These are phyloP conservation scores for Tenodera sinensis DNA, from an alignment of 2,888 invertebrate species.

Conservation along the genomic window DNA sequence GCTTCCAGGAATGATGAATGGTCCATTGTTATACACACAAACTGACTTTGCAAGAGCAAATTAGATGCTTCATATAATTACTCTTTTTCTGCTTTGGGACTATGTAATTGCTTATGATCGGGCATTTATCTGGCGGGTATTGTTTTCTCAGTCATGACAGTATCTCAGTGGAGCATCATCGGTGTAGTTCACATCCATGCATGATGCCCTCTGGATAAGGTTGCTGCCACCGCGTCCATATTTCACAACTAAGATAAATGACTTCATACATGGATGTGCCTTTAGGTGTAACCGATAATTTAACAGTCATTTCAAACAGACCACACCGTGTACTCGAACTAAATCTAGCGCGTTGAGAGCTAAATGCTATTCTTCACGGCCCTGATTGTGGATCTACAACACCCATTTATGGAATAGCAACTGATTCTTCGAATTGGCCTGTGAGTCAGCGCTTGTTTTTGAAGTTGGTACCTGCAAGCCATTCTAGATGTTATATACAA, in stretches of 20 bases:
- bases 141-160: neutral
- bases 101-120: neutral
- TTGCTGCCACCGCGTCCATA: neutral
- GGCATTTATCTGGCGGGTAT: neutral
- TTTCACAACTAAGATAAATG: neutral
- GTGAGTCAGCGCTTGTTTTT: neutral
- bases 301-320: neutral
- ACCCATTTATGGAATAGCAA: neutral
- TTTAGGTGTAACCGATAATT: neutral
- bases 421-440: neutral
- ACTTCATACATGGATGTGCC: neutral
- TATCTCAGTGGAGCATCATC: neutral
- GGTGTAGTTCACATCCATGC: neutral
- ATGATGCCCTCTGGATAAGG: neutral
- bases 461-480: too few relatives aligned
- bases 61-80: neutral
- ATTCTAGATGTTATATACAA: too few relatives aligned
- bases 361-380: neutral
- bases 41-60: neutral
- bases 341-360: neutral
- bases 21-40: neutral
- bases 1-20: neutral
- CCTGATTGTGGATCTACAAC: neutral
- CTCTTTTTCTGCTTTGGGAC: neutral
- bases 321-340: neutral